Conservation (phyloP, 2,113 vertebrate genomes). For the Arothron firmamentum region DNA sequence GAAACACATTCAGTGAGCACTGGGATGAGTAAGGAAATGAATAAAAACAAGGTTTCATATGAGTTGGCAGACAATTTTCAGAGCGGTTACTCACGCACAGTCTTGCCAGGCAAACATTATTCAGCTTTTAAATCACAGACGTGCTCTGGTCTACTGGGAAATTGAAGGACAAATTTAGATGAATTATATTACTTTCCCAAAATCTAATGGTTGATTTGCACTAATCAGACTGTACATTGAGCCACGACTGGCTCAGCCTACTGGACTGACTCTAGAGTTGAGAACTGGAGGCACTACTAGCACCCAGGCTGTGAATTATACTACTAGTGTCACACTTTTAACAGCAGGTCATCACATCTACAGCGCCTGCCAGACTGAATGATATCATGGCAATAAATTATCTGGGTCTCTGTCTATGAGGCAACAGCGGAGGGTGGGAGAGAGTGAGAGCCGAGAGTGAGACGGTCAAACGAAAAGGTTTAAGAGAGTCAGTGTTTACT, state of each 20-base stretch:
- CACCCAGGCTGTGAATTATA: slow-evolving; percentile 56
- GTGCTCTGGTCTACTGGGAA: neutral
- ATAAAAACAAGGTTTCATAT: slow-evolving; percentile 1
- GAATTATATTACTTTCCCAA: neutral
- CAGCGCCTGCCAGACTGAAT: slow-evolving; percentile 45
- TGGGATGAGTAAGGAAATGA: slow-evolving; percentile 11
- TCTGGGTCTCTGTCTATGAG: slow-evolving; percentile 39
- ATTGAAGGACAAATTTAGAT: neutral
- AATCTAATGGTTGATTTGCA: neutral
- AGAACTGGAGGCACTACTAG: slow-evolving; percentile 27
- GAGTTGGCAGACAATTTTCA: slow-evolving; percentile 7
- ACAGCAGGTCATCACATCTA: slow-evolving; percentile 41
- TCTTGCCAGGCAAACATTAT: neutral
- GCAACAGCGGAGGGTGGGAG: slow-evolving; percentile 35
- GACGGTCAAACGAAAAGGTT: slow-evolving; percentile 27
- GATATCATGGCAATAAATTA: slow-evolving; percentile 64
- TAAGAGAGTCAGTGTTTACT: slow-evolving; percentile 62
- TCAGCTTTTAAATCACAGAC: slow-evolving; percentile 1
- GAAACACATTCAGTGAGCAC: slow-evolving; percentile 2
- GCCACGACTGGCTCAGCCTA: slow-evolving; percentile 3
- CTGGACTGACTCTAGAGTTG: slow-evolving; percentile 25
- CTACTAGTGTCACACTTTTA: slow-evolving; percentile 47
- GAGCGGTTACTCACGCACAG: slow-evolving; percentile 7
- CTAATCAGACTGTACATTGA: slow-evolving; percentile 7
- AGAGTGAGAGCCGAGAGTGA: slow-evolving; percentile 28